Conservation (phyloP, 2,797 vertebrate genomes). For the Sardinella longiceps region DNA sequence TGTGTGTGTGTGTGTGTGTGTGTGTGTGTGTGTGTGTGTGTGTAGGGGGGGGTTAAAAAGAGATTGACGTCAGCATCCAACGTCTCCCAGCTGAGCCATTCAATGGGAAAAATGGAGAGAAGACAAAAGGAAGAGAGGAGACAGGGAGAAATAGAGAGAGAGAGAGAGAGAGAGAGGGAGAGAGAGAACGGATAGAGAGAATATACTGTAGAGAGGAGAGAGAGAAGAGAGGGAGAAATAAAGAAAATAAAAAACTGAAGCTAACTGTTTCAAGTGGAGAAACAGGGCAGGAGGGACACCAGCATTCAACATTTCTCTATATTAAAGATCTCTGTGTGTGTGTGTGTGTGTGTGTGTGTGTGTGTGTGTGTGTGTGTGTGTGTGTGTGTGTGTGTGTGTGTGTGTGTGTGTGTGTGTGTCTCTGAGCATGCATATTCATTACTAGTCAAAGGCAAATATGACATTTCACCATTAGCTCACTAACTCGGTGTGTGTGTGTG, state of each 20-base stretch:
- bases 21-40: too few species aligned
- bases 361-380: slow-evolving; percentile 13
- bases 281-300: slow-evolving; percentile 1
- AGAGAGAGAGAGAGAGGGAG: neutral
- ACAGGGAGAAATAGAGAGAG: neutral
- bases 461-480: too few species aligned
- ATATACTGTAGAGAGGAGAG: neutral
- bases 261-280: too few species aligned
- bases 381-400: slow-evolving; percentile 3
- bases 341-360: slow-evolving; percentile 16
- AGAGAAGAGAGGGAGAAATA: neutral
- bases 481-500: neutral
- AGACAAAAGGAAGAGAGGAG: neutral
- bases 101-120: neutral
- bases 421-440: neutral
- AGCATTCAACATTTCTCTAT: neutral
- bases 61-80: slow-evolving; percentile 71
- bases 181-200: neutral
- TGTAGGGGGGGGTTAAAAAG: neutral
- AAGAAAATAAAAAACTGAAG: too few species aligned
- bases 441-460: neutral
- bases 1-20: too few species aligned
- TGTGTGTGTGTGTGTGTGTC: neutral
- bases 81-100: slow-evolving; percentile 66
- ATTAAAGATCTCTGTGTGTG: neutral